These are phyloP conservation scores for Phylloscopus whistleri DNA, from an alignment of 2,113 vertebrate genomes.

Conservation along the genomic window DNA sequence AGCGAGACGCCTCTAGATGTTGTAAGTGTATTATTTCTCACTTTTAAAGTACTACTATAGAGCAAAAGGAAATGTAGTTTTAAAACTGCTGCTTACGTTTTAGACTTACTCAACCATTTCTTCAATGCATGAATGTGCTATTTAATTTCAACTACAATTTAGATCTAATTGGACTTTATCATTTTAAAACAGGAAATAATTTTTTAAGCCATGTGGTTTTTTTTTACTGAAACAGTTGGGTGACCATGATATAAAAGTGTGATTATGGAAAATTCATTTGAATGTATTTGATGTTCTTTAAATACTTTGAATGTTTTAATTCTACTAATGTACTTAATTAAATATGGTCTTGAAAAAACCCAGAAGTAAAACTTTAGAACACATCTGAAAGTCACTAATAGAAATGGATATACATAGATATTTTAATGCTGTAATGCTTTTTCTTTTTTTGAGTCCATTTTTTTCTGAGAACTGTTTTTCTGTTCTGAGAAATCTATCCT, in stretches of 20 bases:
- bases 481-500: not conserved
- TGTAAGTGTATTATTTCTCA: slow-evolving; percentile 79
- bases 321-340: not conserved
- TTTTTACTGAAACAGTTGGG: not conserved
- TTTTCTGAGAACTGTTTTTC: not conserved
- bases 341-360: not conserved
- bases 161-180: not conserved
- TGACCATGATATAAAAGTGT: not conserved
- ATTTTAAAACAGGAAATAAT: not conserved
- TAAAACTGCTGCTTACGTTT: not conserved
- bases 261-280: not conserved
- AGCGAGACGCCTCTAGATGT: slow-evolving; percentile 97
- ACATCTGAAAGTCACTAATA: not conserved
- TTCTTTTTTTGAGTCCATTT: not conserved
- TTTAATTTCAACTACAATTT: not conserved
- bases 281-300: not conserved
- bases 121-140: not conserved
- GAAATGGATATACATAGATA: not conserved
- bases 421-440: not conserved
- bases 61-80: not conserved
- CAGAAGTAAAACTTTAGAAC: not conserved
- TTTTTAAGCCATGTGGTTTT: not conserved
- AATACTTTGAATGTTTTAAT: not conserved
- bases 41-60: not conserved
- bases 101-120: not conserved